phyloP scores from a whole-genome alignment of 2,113 vertebrate species.

The Cynopterus brachyotis region DNA sequence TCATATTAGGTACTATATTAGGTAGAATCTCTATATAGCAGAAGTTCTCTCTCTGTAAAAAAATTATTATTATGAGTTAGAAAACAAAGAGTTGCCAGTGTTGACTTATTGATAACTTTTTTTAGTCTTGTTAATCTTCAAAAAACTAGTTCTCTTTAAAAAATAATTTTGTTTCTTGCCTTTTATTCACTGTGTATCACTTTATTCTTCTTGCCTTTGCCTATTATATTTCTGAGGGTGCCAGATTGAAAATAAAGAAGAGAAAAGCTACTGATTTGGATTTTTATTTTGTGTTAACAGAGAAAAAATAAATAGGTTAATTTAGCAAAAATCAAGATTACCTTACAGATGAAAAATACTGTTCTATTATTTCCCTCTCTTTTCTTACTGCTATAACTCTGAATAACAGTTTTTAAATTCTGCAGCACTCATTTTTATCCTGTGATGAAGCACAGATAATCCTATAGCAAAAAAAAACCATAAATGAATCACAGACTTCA shows the following conservation, averaged over 20 bases:
- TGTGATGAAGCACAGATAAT: not conserved
- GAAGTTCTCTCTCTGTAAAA: not conserved
- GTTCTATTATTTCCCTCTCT: not conserved
- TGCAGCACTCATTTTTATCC: not conserved
- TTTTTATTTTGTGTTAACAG: not conserved
- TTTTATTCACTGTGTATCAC: not conserved
- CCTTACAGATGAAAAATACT: not conserved
- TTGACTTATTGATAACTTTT: not conserved
- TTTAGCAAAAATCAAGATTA: slow-evolving; percentile 25
- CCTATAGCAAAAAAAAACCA: not conserved
- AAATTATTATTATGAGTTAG: not conserved
- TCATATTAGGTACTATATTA: not conserved
- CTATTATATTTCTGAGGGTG: not conserved
- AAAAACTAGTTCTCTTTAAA: not conserved
- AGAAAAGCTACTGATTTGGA: not conserved
- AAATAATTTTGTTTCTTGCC: not conserved
- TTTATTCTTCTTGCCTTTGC: not conserved
- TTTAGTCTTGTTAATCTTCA: slow-evolving; percentile 12
- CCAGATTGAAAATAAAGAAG: not conserved
- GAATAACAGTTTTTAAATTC: not conserved
- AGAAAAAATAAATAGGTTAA: not conserved
- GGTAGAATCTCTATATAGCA: not conserved
- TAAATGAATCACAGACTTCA: not conserved
- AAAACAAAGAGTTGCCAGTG: not conserved
- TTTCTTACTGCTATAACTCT: not conserved